These are phyloP conservation scores for Pandemis corylana DNA, from an alignment of 2,888 invertebrate species.

Conservation along the genomic window DNA sequence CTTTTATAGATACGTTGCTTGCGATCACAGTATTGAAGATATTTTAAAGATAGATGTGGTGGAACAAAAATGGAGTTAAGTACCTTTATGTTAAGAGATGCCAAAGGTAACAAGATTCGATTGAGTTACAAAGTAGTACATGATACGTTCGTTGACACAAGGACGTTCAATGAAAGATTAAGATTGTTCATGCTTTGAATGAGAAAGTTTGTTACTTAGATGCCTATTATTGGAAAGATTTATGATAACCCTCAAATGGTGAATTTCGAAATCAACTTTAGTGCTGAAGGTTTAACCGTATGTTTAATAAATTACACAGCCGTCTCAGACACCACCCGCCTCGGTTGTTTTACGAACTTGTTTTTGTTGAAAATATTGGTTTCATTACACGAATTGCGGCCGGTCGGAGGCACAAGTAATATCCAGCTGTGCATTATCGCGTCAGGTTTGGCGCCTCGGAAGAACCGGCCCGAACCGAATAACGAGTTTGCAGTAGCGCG, in stretches of 20 bases:
- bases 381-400: neutral
- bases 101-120: too few relatives aligned
- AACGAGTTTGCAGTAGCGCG: neutral
- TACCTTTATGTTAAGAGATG: too few relatives aligned
- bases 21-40: too few relatives aligned
- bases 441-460: neutral
- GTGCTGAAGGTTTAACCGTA: too few relatives aligned
- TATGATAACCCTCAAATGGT: neutral
- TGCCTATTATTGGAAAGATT: neutral
- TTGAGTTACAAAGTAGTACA: too few relatives aligned
- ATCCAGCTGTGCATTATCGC: constrained; percentile 1
- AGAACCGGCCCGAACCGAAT: neutral
- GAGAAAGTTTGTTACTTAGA: too few relatives aligned
- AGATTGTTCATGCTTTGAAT: too few relatives aligned
- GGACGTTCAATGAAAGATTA: too few relatives aligned
- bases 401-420: neutral
- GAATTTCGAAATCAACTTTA: too few relatives aligned
- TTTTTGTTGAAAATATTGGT: neutral
- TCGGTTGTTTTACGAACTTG: neutral
- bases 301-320: neutral
- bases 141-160: too few relatives aligned
- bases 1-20: neutral
- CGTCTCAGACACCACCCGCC: neutral
- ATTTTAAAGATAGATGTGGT: too few relatives aligned
- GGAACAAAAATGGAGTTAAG: too few relatives aligned